Percentiles rank a stretch among this genome's conserved stretches.
These are phyloP conservation scores for Vicugna pacos DNA, from an alignment of 2,113 vertebrate genomes.

Conservation along the genomic window DNA sequence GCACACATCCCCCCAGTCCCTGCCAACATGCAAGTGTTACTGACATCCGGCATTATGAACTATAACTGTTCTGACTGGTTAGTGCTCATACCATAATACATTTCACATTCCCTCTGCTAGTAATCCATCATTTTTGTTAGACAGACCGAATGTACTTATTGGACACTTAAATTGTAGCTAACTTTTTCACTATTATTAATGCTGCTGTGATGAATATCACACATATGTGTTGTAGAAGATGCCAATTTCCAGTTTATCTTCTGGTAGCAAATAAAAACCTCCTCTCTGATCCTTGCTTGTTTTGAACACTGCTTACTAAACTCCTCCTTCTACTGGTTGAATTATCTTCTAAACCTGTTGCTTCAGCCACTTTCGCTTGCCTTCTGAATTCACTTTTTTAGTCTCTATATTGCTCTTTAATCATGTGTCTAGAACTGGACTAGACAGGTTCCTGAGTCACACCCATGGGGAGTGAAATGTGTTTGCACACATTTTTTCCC, in stretches of 20 bases:
- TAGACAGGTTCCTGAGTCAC: not conserved
- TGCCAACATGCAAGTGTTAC: not conserved
- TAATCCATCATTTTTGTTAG: not conserved
- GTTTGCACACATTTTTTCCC: not conserved
- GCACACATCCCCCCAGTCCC: not conserved
- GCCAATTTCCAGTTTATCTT: not conserved
- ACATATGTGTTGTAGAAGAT: not conserved
- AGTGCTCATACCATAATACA: not conserved
- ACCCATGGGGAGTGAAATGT: not conserved
- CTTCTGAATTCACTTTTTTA: not conserved
- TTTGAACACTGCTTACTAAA: conserved; percentile 37
- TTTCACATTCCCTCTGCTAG: not conserved
- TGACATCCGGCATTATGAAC: not conserved
- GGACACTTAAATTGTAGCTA: not conserved
- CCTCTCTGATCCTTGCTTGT: not conserved
- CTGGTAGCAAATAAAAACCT: conserved; percentile 38
- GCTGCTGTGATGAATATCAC: not conserved
- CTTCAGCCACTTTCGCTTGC: not conserved
- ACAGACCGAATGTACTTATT: conserved; percentile 9
- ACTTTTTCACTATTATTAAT: not conserved
- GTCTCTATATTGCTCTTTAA: not conserved
- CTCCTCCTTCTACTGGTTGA: not conserved
- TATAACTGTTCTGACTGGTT: not conserved
- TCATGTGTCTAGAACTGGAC: not conserved
- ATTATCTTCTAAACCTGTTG: not conserved